These are phyloP conservation scores for Rhogogaster chlorosoma DNA, from an alignment of 2,888 invertebrate genomes.

Conservation along the genomic window DNA sequence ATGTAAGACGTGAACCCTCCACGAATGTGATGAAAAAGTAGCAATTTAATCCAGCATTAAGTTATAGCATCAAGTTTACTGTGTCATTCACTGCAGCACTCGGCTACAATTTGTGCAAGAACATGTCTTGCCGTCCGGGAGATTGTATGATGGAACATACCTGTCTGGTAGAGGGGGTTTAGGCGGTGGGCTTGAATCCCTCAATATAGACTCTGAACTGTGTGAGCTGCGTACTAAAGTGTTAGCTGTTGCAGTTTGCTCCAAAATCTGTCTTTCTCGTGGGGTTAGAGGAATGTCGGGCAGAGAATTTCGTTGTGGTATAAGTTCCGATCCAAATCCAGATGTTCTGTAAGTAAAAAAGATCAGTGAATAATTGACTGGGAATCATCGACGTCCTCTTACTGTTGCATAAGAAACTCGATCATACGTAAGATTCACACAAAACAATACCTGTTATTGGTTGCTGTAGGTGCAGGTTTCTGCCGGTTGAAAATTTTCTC, in stretches of 20 bases:
- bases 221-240: conserved; percentile 87
- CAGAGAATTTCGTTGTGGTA: conserved; percentile 83
- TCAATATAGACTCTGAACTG: conserved; percentile 89
- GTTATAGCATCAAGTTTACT: background rate
- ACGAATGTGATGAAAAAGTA: background rate
- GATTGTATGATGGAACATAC: conserved; percentile 73
- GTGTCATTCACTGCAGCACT: background rate
- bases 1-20: too few relatives aligned
- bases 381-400: background rate
- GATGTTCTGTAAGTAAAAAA: conserved; percentile 68
- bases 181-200: conserved; percentile 87
- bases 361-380: background rate
- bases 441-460: conserved; percentile 71
- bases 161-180: conserved; percentile 93
- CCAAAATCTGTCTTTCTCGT: conserved; percentile 85
- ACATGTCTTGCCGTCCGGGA: background rate
- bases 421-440: background rate
- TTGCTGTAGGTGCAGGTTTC: conserved; percentile 71
- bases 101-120: background rate
- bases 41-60: background rate
- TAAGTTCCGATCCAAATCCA: conserved; percentile 74
- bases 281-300: conserved; percentile 92
- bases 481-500: conserved; percentile 88
- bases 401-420: background rate
- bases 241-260: conserved; percentile 80